A percentile compares a stretch with the other conserved stretches of the same genome.
Evolutionary conservation across 1,140 invertebrate species (phyloP).

Genomic region (Pseudomyrmex pallidus): DNA sequence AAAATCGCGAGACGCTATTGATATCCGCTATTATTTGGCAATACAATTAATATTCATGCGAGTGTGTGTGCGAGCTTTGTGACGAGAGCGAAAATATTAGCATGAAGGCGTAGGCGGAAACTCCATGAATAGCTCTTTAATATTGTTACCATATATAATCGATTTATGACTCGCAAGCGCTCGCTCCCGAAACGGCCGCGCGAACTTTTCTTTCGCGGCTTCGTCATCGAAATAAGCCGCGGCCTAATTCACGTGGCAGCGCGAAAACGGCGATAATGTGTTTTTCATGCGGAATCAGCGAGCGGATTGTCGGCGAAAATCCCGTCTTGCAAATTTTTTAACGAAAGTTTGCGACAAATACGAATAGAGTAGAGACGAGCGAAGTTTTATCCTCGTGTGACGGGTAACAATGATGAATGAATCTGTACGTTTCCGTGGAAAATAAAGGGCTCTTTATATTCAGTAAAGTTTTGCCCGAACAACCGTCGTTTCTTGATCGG

Average conservation of each 20-base stretch:
- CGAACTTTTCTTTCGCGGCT: neutral
- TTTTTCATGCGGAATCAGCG: conserved; percentile 28
- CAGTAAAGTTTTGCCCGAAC: conserved; percentile 26
- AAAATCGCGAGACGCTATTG: neutral
- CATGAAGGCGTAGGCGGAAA: conserved; percentile 8
- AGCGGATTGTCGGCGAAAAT: neutral
- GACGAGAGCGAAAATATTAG: conserved; percentile 31
- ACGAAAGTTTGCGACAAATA: conserved; percentile 35
- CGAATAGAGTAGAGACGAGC: conserved; percentile 17
- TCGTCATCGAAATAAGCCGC: conserved; percentile 8
- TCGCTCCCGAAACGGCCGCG: neutral
- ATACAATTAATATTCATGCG: conserved; percentile 45
- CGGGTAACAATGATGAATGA: conserved; percentile 53
- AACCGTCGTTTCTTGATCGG: conserved; percentile 39
- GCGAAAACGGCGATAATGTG: neutral
- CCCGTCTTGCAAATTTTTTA: conserved; percentile 30
- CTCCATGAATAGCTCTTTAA: conserved; percentile 53
- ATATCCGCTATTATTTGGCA: neutral
- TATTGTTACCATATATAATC: conserved; percentile 39
- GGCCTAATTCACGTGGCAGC: conserved; percentile 20
- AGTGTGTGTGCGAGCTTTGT: conserved; percentile 11
- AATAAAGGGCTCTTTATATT: conserved; percentile 27
- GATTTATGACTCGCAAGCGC: conserved; percentile 14
- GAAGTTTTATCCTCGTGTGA: conserved; percentile 38
- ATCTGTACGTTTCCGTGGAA: conserved; percentile 28